Evolutionary conservation across 2,797 vertebrate species (phyloP).

Genomic region (Acanthurus lineatus): DNA sequence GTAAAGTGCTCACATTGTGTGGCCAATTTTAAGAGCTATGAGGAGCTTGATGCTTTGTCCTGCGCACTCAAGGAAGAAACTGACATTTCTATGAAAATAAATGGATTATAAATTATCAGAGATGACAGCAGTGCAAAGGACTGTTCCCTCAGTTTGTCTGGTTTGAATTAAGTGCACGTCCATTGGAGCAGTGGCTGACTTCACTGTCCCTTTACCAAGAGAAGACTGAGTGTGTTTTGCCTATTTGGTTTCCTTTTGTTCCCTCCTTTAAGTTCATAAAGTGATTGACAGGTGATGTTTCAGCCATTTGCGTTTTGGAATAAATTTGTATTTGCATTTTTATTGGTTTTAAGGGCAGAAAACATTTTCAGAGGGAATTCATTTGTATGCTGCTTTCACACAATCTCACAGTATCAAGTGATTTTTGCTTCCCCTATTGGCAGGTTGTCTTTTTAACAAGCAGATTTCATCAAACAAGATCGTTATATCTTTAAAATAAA

Average conservation of each 20-base stretch:
- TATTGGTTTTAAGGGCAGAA: neutral
- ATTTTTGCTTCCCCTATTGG: neutral
- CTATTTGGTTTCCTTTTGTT: slow-evolving; percentile 15
- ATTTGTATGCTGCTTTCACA: neutral
- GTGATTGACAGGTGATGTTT: neutral
- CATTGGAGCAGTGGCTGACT: neutral
- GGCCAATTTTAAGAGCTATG: slow-evolving; percentile 33
- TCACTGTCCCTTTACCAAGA: neutral
- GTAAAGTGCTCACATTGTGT: slow-evolving; percentile 31
- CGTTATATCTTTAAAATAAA: neutral
- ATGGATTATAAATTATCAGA: slow-evolving; percentile 27
- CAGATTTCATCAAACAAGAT: neutral
- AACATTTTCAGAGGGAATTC: neutral
- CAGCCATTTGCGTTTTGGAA: no score
- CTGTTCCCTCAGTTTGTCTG: slow-evolving; percentile 22
- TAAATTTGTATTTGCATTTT: neutral
- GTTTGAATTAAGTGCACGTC: slow-evolving; percentile 14
- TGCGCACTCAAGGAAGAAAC: slow-evolving; percentile 19
- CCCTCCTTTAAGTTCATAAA: slow-evolving; percentile 1
- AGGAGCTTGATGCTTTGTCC: neutral
- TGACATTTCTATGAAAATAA: slow-evolving; percentile 35
- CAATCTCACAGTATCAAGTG: neutral
- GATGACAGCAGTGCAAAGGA: slow-evolving; percentile 25
- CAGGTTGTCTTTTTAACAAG: no score
- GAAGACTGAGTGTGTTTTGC: slow-evolving; percentile 19